Base-by-base conservation (phyloP, 2,888 invertebrate genomes). In the Troides oblongomaculatus region DNA sequence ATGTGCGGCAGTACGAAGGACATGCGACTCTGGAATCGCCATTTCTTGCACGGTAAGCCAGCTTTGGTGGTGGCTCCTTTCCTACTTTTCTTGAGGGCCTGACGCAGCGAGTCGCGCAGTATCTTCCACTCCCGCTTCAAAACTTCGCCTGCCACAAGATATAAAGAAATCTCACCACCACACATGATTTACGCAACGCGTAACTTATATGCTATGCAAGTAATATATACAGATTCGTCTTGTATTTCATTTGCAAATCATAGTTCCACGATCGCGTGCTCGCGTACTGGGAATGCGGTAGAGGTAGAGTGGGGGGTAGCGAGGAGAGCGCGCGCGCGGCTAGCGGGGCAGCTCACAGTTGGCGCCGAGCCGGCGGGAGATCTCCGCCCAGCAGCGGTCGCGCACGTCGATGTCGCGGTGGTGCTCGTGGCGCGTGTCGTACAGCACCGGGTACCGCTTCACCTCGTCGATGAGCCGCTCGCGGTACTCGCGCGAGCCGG, bases 51-150 rank as follows among this genome's bases (percentile, higher is more conserved):
- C 7, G 88, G 88, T 68, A 79, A 73, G 3, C 90, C 90, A 0
- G 86, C 79, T 76, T 88, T 88, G 23, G 87, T 87, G 76, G 83
- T 84, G 74, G 84, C 81, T 12, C 87, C 86, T 18, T 79, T 80
- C 71, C 81, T 82, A 72, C 81, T 82, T 72, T 88, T 83, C 80
- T 88, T 88, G 25, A 91, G 79, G 46, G 90, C 89, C 78, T 92
- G 92, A 2, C 92, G 85, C 78, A 90, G 84, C 50, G 90, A 90
- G 83, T 92, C 92, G 12, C 92, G 85, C 61, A 92, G 81, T 76
- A 90, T 92, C 83, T 92, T 92, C 92, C 92, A 92, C 72, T 92
- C 92, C 1, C 91, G 83, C 74, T 92, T 92, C 39, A 92, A 75
- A 43, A 86, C 83, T 70, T 91, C 92, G 43, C 87, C 92, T 92